phyloP scores from a whole-genome alignment of 2,797 vertebrate species.

The Champsocephalus gunnari region DNA sequence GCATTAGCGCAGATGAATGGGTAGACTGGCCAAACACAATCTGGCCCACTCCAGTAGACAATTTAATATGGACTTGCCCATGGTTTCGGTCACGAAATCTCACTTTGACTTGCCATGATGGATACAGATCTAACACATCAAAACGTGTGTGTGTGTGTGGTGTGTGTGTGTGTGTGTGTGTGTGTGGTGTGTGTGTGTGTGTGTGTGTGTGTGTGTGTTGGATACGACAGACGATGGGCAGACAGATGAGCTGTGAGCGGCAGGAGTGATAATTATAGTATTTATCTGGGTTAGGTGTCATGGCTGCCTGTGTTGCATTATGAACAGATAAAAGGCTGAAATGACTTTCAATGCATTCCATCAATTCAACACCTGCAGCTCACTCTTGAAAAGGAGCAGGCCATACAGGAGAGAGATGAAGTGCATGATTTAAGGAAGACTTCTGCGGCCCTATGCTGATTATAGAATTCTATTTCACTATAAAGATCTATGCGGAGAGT shows the following conservation, averaged over 20 bases:
- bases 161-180: slow-evolving; percentile 22
- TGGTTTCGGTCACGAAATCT: slow-evolving; percentile 76
- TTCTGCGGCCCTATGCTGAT: neutral
- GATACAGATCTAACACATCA: slow-evolving; percentile 71
- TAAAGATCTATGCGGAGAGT: slow-evolving; percentile 1
- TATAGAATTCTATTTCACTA: slow-evolving; percentile 13
- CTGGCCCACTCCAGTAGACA: slow-evolving; percentile 79
- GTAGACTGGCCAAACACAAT: slow-evolving; percentile 76
- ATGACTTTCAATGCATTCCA: slow-evolving; percentile 63
- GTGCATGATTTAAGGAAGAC: slow-evolving; percentile 41
- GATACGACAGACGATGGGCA: slow-evolving; percentile 68
- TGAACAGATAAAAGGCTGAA: slow-evolving; percentile 68
- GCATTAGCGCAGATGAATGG: slow-evolving; percentile 77
- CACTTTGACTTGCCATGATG: slow-evolving; percentile 77
- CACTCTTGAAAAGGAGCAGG: slow-evolving; percentile 49
- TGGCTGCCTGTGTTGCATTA: slow-evolving; percentile 65
- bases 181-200: slow-evolving; percentile 25
- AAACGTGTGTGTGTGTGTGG: slow-evolving; percentile 41
- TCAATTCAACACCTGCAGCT: slow-evolving; percentile 65
- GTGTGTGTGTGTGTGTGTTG: slow-evolving; percentile 45
- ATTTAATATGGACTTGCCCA: slow-evolving; percentile 78
- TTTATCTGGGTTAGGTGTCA: slow-evolving; percentile 82
- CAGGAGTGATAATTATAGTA: slow-evolving; percentile 77
- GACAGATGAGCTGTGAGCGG: slow-evolving; percentile 73
- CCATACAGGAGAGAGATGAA: slow-evolving; percentile 44